Evolutionary conservation across 2,113 vertebrate genomes (phyloP), one percentile per base, ranked within the genome.

Genomic region (Aptenodytes forsteri): DNA sequence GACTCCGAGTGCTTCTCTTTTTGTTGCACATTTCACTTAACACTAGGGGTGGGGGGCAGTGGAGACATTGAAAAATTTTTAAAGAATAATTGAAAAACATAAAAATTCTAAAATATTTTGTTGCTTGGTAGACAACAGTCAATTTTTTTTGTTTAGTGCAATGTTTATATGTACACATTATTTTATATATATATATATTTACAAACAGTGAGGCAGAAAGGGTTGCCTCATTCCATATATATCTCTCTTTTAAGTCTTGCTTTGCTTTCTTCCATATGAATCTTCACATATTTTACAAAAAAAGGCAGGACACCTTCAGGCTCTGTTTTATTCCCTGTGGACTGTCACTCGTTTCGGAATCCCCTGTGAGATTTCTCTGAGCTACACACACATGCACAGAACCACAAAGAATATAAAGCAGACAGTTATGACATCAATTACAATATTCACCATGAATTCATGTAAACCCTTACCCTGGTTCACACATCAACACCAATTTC

Each of bases 401-500:
- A 85, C 70, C 81, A 90, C 83, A 88, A 83, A 75, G 73, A 91
- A 71, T 71, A 87, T 72, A 72, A 95, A 91, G 32, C 62, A 90
- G 62, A 93, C 58, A 76, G 72, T 76, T 95, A 93, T 20, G 66
- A 95, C 61, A 97, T 77, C 82, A 91, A 40, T 93, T 93, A 94
- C 62, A 90, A 91, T 95, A 93, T 95, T 94, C 70, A 76, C 66
- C 62, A 76, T 40, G 49, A 85, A 93, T 91, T 72, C 36, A 46
- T 72, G 34, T 69, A 93, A 91, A 91, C 47, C 18, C 73, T 91
- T 87, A 76, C 30, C 6, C 34, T 85, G 30, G 27, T 89, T 97
- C 90, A 90, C 95, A 94, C 62, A 94, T 97, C 93, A 95, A 73
- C 96, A 96, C 75, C 55, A 69, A 88, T 85, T 85, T 92, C 40